Percentiles rank a stretch among this genome's conserved stretches.
Conservation (phyloP, 2,888 invertebrate genomes). For the Nomada lathburiana region DNA sequence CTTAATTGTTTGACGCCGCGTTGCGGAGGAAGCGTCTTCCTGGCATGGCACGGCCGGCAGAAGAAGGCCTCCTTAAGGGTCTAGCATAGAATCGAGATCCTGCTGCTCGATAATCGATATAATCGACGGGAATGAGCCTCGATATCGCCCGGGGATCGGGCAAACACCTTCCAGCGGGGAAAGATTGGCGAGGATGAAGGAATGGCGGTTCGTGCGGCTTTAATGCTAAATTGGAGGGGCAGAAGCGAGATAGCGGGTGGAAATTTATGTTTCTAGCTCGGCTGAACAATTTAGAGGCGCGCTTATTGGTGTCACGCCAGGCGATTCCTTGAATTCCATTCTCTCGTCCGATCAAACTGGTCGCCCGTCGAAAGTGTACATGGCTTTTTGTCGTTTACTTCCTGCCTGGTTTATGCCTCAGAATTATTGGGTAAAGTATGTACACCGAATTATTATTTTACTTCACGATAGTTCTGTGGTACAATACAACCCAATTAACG, state of each 20-base stretch:
- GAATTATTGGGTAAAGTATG: no score
- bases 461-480: no score
- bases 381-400: no score
- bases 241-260: background rate
- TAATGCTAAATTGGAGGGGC: background rate
- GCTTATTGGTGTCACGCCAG: no score
- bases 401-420: no score
- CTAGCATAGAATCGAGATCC: conserved; percentile 59
- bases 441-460: no score
- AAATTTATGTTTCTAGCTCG: background rate
- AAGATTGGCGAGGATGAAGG: background rate
- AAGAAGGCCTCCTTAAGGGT: conserved; percentile 47
- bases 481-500: no score
- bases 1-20: conserved; percentile 79
- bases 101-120: conserved; percentile 65
- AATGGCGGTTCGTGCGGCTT: background rate
- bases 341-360: background rate
- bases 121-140: conserved; percentile 60
- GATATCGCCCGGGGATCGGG: conserved; percentile 62
- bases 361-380: no score
- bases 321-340: background rate
- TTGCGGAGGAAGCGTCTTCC: conserved; percentile 45
- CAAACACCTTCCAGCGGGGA: conserved; percentile 22
- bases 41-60: background rate
- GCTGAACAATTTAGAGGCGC: no score